Conservation (phyloP, 2,113 vertebrate species). For the Cathartes aura region DNA sequence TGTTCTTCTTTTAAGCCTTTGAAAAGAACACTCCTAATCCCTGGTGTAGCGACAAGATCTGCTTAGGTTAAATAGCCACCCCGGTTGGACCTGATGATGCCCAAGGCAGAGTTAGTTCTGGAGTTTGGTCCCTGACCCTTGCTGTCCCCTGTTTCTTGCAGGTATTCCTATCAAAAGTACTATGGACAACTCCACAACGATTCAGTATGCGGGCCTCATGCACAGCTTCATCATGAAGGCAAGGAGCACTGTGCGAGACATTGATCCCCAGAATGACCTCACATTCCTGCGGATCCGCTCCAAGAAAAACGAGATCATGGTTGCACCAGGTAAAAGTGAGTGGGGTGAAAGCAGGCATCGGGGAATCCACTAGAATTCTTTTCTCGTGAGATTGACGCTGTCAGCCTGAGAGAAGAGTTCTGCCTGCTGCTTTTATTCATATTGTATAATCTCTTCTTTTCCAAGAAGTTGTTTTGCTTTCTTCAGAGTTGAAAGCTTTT, state of each 20-base stretch:
- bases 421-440: not conserved
- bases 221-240: constrained; percentile 93
- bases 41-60: not conserved
- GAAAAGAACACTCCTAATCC: not conserved
- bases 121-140: not conserved
- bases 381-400: not conserved
- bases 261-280: constrained; percentile 95
- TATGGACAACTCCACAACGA: constrained; percentile 89
- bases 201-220: constrained; percentile 90
- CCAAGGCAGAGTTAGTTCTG: fast-evolving
- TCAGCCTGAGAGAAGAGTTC: not conserved
- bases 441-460: not conserved
- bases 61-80: not conserved
- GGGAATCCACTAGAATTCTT: not conserved
- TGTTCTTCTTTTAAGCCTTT: not conserved
- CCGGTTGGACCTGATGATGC: not conserved
- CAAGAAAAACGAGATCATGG: constrained; percentile 98
- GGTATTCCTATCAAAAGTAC: constrained; percentile 97
- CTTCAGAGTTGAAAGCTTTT: not conserved
- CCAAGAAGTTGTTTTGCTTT: not conserved
- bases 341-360: not conserved
- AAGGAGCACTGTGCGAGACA: constrained; percentile 87
- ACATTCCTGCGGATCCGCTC: constrained; percentile 93
- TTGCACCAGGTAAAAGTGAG: constrained; percentile 88
- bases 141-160: constrained; percentile 24